Conservation (phyloP, 2,888 invertebrate genomes). For the Ecliptopera silaceata region DNA sequence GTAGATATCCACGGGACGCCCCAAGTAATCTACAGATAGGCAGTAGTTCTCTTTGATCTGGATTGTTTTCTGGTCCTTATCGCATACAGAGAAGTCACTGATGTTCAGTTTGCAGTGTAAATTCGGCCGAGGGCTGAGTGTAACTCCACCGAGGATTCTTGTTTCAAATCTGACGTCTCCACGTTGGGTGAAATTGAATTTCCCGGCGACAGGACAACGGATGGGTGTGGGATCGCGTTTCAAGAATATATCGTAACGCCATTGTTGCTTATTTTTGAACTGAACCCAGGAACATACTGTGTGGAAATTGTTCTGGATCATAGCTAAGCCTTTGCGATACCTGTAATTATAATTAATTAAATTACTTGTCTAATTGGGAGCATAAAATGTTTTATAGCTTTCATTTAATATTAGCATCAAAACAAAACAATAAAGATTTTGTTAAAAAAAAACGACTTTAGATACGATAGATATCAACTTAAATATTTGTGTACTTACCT, state of each 20-base stretch:
- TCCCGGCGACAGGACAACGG: slow-evolving; percentile 97
- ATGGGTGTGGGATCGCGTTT: slow-evolving; percentile 96
- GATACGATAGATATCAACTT: too few species aligned
- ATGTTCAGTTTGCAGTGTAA: slow-evolving; percentile 96
- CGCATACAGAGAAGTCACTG: slow-evolving; percentile 98
- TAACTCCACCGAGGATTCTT: slow-evolving; percentile 97
- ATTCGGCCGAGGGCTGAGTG: slow-evolving; percentile 95
- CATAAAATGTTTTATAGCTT: too few species aligned
- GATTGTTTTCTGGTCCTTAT: slow-evolving; percentile 96
- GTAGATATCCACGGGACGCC: slow-evolving; percentile 97
- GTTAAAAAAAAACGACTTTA: too few species aligned
- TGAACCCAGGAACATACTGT: slow-evolving; percentile 98
- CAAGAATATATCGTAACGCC: slow-evolving; percentile 94
- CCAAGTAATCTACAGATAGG: slow-evolving; percentile 97
- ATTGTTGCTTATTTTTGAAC: slow-evolving; percentile 91
- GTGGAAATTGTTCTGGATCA: slow-evolving; percentile 94
- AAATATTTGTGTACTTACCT: too few species aligned
- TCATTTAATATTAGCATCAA: too few species aligned
- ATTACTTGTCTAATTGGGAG: neutral
- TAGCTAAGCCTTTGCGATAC: slow-evolving; percentile 93
- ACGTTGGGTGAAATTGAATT: slow-evolving; percentile 95
- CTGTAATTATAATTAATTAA: slow-evolving; percentile 64
- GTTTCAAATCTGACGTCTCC: slow-evolving; percentile 97
- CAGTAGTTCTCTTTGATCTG: slow-evolving; percentile 98
- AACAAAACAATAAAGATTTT: too few species aligned